phyloP scores from a whole-genome alignment of 2,797 vertebrate species.

The Zenarchopterus dispar region DNA sequence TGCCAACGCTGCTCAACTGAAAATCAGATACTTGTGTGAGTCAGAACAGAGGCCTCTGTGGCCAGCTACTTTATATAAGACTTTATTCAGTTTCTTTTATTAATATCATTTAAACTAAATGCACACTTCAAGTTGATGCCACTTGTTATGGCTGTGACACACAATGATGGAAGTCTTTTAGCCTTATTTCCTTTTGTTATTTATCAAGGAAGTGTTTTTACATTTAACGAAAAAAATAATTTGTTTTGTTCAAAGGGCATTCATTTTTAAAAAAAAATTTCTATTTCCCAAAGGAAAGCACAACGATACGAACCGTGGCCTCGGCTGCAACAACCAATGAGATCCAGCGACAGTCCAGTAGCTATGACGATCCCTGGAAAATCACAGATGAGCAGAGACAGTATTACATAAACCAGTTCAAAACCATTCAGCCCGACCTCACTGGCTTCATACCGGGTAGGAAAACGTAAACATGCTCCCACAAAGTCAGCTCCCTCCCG shows the following conservation, averaged over 20 bases:
- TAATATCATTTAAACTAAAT: background rate
- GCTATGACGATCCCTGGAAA: slow-evolving; percentile 98
- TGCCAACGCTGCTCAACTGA: background rate
- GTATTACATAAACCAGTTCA: slow-evolving; percentile 99
- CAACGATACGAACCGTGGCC: slow-evolving; percentile 93
- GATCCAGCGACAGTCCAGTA: slow-evolving; percentile 97
- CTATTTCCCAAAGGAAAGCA: slow-evolving; percentile 86
- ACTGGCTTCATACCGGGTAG: slow-evolving; percentile 98
- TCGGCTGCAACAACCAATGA: slow-evolving; percentile 92
- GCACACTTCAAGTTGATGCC: background rate
- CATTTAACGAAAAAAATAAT: background rate
- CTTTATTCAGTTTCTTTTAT: background rate
- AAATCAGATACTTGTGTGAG: slow-evolving; percentile 12
- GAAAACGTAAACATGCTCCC: slow-evolving; percentile 24
- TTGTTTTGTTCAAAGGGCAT: background rate
- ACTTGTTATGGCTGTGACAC: background rate
- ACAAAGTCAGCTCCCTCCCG: background rate
- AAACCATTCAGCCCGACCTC: slow-evolving; percentile 98
- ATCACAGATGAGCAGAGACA: slow-evolving; percentile 99
- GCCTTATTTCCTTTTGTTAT: background rate
- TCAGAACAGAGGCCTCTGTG: slow-evolving; percentile 5
- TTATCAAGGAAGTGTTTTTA: background rate
- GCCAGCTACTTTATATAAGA: background rate
- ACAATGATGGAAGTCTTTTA: too few relatives aligned
- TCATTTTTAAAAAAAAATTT: background rate